Conservation (phyloP, 2,113 vertebrate species). For the Takifugu bimaculatus region DNA sequence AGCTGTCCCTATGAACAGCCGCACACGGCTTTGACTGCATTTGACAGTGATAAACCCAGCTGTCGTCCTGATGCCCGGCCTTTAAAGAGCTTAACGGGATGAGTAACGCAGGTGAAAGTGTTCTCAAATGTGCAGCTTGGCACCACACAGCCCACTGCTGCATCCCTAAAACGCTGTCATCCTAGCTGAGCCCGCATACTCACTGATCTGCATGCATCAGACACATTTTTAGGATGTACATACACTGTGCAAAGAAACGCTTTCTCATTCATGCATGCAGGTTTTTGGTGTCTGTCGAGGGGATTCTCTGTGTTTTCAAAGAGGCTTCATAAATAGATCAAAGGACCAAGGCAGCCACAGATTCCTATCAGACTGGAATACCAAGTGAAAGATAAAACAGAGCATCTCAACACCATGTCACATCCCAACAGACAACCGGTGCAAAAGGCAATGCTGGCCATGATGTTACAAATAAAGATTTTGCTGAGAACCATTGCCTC, state of each 20-base stretch:
- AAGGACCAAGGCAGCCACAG: conserved; percentile 39
- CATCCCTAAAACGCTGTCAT: conserved; percentile 11
- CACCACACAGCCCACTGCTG: neutral
- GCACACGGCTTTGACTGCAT: conserved; percentile 16
- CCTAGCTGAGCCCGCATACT: neutral
- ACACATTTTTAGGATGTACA: conserved; percentile 12
- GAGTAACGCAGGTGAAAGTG: conserved; percentile 45
- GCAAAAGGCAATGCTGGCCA: conserved; percentile 11
- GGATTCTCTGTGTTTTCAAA: conserved; percentile 47
- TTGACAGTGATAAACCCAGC: conserved; percentile 20
- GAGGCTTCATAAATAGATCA: conserved; percentile 63
- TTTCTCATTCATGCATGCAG: conserved; percentile 34
- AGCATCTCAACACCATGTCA: conserved; percentile 22
- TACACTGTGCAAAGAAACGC: conserved; percentile 12
- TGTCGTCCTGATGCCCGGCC: conserved; percentile 19
- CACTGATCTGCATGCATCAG: conserved; percentile 3
- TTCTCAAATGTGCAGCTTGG: conserved; percentile 11
- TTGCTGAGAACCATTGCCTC: neutral
- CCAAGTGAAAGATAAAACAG: conserved; percentile 35
- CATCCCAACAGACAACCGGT: conserved; percentile 29
- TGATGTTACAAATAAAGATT: conserved; percentile 6
- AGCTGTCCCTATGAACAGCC: conserved; percentile 46
- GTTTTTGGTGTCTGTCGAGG: conserved; percentile 34
- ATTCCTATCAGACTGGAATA: conserved; percentile 49
- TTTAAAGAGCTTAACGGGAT: conserved; percentile 42